Base-by-base conservation (phyloP, 2,888 invertebrate genomes). In the Cryptus viduatorius region DNA sequence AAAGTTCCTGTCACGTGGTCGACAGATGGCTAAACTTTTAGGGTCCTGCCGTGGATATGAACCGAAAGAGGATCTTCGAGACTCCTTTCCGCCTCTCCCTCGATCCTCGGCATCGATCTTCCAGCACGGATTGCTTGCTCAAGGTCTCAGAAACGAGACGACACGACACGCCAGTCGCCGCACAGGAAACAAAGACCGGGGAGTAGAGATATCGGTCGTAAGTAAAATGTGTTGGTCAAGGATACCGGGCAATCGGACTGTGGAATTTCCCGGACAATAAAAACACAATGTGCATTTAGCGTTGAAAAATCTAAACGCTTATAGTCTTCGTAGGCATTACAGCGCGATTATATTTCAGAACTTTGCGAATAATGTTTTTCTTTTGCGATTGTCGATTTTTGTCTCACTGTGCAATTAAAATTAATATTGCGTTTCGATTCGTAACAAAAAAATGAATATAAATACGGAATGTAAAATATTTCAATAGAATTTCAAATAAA, bases 1-100 rank as follows among this genome's bases (percentile, higher is more conserved):
- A 76, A 80, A 75, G 76, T 76, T 85, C 78, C 86, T 85, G 88
- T 91, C 91, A 91, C 91, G 88, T 92, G 92, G 89, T 83, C 86
- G 86, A 86, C 92, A 92, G 92, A 92, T 92, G 92, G 87, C 85
- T 81, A 65, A 65, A 84, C 81, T 77, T 82, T 78, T 82, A 46
- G 83, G 78, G 72, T 50, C 78, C 79, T 82, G 19, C 31, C 67
- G 44, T 61, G 73, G 76, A 76, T 7, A 82, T 50, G 78, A 81
- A 73, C 81, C 82, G 64, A 59, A 68, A 71, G 59, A 79, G 79
- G 84, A 81, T 72, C 68, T 79, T 56, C 24, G 77, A 37, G 78
- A 53, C 78, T 67, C 79, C 85, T 87, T 86, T 82, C 83, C 68
- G 75, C 79, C 68, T 59, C 42, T 19, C 29, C 29, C 67, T 78